Base-by-base conservation (phyloP, 1,140 invertebrate species). In the Asobara japonica region DNA sequence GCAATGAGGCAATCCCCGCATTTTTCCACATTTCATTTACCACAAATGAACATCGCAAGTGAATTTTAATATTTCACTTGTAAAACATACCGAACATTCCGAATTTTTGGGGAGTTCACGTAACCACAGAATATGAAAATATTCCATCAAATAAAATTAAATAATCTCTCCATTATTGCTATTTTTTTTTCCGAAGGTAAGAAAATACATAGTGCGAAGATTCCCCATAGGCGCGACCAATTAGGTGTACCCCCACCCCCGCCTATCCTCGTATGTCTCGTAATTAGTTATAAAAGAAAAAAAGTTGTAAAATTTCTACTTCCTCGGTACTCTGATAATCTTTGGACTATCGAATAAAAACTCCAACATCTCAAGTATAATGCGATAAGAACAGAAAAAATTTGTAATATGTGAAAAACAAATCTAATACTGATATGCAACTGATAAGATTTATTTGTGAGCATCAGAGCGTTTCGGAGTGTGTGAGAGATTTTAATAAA, bases 401-500 rank as follows among this genome's bases (percentile, higher is more conserved):
- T 56, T 56, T 56, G 18, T 27, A 56, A 56, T 56, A 27, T 56
- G 38, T 36, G 29, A 22, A 27, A 41, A 60, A 60, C 8, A 60
- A 60, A 45, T n/a, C 16, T 30, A 29, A 62, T 30, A 62, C 1
- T 62, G 1, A 60, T 30, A 30, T 62, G 29, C 30, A 62, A 25
- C 27, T 27, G 13, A 62, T 30, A 62, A 30, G 18, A 48, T 60
- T 27, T 22, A 38, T 64, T 36, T 65, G 11, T 61, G 56, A 29
- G 20, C 30, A n/a, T 62, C 20, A 62, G 22, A 36, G 16, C 22
- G 33, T 41, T 61, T 41, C 11, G 20, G 41, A 73, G 41, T 45
- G 30, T 61, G 41, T 62, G 38, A 66, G 61, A 25, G 30, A 30
- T 45, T 65, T 22, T 30, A 65, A 68, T 48, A 67, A 74, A 74